Conservation (phyloP, 2,797 vertebrate species). For the Rachycentron canadum region DNA sequence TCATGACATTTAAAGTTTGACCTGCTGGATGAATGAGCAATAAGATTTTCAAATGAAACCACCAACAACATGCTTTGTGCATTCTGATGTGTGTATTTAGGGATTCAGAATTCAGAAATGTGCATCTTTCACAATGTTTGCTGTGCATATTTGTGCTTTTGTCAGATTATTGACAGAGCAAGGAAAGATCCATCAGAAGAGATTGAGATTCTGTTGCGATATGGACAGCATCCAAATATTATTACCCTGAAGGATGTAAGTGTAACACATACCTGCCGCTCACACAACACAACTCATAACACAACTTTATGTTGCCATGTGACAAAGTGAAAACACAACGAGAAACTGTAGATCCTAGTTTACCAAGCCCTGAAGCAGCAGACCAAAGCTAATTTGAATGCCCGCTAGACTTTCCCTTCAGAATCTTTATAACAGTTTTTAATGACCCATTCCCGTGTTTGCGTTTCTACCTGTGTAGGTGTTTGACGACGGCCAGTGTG, state of each 20-base stretch:
- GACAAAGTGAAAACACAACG: background rate
- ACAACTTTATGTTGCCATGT: background rate
- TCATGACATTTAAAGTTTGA: background rate
- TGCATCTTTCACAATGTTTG: conserved; percentile 3
- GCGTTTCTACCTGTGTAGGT: conserved; percentile 82
- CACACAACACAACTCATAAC: background rate
- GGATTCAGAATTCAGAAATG: background rate
- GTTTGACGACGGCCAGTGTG: conserved; percentile 92
- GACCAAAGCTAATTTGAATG: background rate
- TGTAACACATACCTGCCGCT: conserved; percentile 31
- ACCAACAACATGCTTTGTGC: background rate
- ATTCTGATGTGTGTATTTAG: background rate
- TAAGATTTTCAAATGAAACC: background rate
- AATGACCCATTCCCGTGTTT: background rate
- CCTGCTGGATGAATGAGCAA: background rate
- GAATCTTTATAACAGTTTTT: background rate
- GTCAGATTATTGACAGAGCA: conserved; percentile 93
- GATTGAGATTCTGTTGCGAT: conserved; percentile 96
- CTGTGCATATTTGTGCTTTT: conserved; percentile 25
- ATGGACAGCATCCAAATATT: conserved; percentile 97
- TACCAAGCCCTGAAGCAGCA: background rate
- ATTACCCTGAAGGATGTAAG: conserved; percentile 96
- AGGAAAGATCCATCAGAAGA: conserved; percentile 97
- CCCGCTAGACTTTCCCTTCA: background rate
- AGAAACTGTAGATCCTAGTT: background rate